Evolutionary conservation across 1,140 invertebrate species (phyloP).

Genomic region (Meteorus sp.): DNA sequence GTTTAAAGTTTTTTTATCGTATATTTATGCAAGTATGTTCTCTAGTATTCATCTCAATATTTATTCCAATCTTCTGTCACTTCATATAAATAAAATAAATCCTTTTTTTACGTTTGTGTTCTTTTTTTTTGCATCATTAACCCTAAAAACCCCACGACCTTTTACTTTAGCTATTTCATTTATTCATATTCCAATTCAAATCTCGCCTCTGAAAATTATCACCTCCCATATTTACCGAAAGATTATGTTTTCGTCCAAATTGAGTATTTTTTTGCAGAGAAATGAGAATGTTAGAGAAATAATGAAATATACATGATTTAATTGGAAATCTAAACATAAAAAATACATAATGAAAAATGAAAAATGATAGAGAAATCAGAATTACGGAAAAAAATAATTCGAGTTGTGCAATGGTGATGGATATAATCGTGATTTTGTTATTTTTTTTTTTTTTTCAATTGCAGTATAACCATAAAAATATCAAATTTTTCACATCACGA

Average conservation of each 20-base stretch:
- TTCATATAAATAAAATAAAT: slow-evolving; percentile 53
- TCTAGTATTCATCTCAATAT: slow-evolving; percentile 6
- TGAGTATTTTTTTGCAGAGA: slow-evolving; percentile 9
- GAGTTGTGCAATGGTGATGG: too few species aligned
- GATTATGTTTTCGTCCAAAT: slow-evolving; percentile 33
- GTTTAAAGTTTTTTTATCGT: slow-evolving; percentile 39
- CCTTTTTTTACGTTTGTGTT: too few species aligned
- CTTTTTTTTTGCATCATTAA: too few species aligned
- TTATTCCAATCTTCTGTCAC: slow-evolving; percentile 39
- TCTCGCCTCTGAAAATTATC: slow-evolving; percentile 18
- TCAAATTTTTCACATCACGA: too few species aligned
- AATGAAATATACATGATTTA: neutral
- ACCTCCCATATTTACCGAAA: slow-evolving; percentile 38
- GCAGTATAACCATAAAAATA: too few species aligned
- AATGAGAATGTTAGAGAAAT: neutral
- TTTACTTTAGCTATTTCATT: too few species aligned
- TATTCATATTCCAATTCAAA: neutral
- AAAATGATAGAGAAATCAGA: too few species aligned
- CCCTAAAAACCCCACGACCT: too few species aligned
- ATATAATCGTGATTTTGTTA: too few species aligned
- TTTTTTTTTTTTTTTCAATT: too few species aligned
- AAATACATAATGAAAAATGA: too few species aligned
- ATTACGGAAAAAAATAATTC: too few species aligned
- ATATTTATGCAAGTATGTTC: slow-evolving; percentile 39
- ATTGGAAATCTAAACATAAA: neutral